Conservation (phyloP, 1,140 invertebrate genomes). For the Leptinotarsa texana region DNA sequence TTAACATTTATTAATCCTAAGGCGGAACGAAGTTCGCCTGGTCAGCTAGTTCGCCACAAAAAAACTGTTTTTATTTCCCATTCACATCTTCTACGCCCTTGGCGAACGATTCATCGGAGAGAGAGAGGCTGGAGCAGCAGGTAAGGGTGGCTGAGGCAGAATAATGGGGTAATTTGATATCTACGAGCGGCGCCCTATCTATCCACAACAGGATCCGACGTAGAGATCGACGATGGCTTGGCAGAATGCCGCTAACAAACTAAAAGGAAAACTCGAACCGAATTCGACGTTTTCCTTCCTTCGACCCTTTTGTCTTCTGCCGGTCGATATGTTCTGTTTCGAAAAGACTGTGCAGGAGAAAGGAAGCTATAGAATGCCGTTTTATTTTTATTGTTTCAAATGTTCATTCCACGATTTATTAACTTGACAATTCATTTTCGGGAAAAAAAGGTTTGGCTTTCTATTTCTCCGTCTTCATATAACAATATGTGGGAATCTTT, state of each 20-base stretch:
- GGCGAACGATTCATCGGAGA: conserved; percentile 22
- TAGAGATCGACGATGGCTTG: not conserved
- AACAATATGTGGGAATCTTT: too few species aligned
- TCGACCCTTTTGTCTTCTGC: not conserved
- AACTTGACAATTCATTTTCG: too few species aligned
- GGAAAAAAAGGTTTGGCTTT: too few species aligned
- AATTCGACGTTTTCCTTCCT: not conserved
- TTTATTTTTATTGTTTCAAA: too few species aligned
- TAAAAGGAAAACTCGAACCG: not conserved
- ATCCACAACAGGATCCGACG: conserved; percentile 40
- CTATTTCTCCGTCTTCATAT: too few species aligned
- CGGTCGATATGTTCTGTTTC: not conserved
- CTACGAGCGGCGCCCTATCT: conserved; percentile 45
- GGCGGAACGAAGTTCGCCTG: too few species aligned
- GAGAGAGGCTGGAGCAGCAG: conserved; percentile 30
- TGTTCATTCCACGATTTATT: too few species aligned
- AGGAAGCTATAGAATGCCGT: too few species aligned
- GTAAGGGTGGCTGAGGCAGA: conserved; percentile 45
- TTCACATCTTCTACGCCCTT: not conserved
- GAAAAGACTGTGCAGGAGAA: not conserved
- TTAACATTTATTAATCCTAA: too few species aligned
- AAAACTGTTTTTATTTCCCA: not conserved
- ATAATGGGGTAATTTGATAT: conserved; percentile 47
- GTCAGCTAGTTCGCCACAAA: too few species aligned
- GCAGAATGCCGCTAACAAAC: not conserved